Evolutionary conservation across 2,797 vertebrate species (phyloP), one percentile per base, ranked within the genome.

Genomic region (Ptychobarbus kaznakovi): DNA sequence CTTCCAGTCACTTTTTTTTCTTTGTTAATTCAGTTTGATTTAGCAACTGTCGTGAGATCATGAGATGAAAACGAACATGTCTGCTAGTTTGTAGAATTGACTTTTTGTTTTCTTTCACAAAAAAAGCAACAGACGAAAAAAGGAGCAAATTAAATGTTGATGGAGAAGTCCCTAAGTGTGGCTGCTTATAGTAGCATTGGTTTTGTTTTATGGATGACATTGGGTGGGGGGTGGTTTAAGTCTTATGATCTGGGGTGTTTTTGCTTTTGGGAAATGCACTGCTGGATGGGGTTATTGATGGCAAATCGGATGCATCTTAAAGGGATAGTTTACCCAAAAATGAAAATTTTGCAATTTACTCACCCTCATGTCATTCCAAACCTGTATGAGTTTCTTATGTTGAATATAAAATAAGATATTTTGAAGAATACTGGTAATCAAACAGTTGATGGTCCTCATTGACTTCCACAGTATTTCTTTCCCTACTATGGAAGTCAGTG

Each of bases 91-190:
- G 92, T 95, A 95, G 93, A 91, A 92, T 91, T 92, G 90, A 92
- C 61, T 80, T 90, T 90, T 89, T 89, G 72, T 90, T 91, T 86
- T 86, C 86, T 93, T 94, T 94, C 90, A 92, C 92, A 93, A 90
- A 90, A 93, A 91, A 70, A 82, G 69, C 85, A 89, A 81, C 89
- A 89, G 90, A 42, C 18, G 32, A 86, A 88, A 89, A 88, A 89
- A 86, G 49, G 70, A 89, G 89, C 89, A 88, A 93, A 95, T 95
- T 94, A 94, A 95, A 94, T 93, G 92, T 94, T 87, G 91, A 87
- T 90, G 91, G 91, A 92, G 88, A 92, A 86, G 91, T 92, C 89
- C 91, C 88, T 87, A 79, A 86, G 91, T 92, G 80, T 89, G 82
- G 90, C 88, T 66, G 78, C 89, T 87, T 84, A 88, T 61, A 77